These are phyloP conservation scores for Zaprionus tsacasi DNA, from an alignment of 1,140 invertebrate genomes.

Conservation along the genomic window DNA sequence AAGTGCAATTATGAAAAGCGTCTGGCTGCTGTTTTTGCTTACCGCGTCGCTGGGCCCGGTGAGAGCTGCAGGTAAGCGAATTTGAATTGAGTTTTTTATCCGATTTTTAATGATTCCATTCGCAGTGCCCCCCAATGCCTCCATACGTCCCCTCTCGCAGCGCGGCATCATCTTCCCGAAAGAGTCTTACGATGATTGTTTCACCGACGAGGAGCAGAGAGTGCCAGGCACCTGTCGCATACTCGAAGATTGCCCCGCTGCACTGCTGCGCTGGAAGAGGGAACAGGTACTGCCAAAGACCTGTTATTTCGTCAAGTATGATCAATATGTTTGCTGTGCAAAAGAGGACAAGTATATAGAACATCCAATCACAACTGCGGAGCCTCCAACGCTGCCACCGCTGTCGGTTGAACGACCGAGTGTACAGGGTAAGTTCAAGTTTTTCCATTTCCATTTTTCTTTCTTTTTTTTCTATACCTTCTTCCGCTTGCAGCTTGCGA, in stretches of 20 bases:
- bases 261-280: conserved; percentile 54
- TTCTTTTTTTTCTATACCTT: no score
- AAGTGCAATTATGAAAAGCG: conserved; percentile 11
- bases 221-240: conserved; percentile 56
- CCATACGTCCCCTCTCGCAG: conserved; percentile 53
- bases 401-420: conserved; percentile 40
- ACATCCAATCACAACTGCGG: neutral
- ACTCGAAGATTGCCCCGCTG: conserved; percentile 62
- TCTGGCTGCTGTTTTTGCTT: neutral
- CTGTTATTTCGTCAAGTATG: conserved; percentile 76
- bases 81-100: neutral
- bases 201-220: conserved; percentile 39
- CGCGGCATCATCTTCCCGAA: conserved; percentile 70
- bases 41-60: neutral
- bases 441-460: neutral
- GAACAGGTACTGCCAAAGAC: conserved; percentile 60
- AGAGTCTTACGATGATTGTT: conserved; percentile 72
- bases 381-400: conserved; percentile 16
- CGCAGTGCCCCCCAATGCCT: conserved; percentile 44
- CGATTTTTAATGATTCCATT: neutral
- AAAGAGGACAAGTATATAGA: neutral
- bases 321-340: conserved; percentile 74
- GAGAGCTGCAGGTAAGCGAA: conserved; percentile 9
- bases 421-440: conserved; percentile 40
- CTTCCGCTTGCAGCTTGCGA: conserved; percentile 42